These are phyloP conservation scores for Smittia aterrima DNA, from an alignment of 2,888 invertebrate genomes.

Conservation along the genomic window DNA sequence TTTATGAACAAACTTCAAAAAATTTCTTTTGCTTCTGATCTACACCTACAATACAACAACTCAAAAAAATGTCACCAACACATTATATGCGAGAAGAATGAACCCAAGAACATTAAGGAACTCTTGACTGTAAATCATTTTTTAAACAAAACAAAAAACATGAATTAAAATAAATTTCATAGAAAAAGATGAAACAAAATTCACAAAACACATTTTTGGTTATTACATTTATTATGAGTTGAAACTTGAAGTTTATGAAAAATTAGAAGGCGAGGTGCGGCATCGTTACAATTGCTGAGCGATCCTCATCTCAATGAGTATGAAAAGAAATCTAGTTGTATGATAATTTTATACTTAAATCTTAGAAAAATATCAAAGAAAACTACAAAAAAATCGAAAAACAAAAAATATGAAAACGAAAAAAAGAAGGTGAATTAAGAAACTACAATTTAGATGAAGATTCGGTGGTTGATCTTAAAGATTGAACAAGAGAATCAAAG, in stretches of 20 bases:
- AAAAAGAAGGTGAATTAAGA: slow-evolving; percentile 26
- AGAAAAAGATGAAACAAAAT: slow-evolving; percentile 10
- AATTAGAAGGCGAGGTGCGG: background rate
- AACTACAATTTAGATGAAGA: background rate
- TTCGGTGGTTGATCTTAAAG: slow-evolving; percentile 4
- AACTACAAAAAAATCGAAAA: slow-evolving; percentile 16
- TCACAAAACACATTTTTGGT: background rate
- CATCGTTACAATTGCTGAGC: background rate
- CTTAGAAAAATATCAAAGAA: slow-evolving; percentile 21
- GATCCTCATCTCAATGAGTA: background rate
- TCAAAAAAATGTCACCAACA: too few relatives aligned
- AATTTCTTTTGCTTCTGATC: too few relatives aligned
- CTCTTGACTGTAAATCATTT: slow-evolving; percentile 11
- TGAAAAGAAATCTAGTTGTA: slow-evolving; percentile 28
- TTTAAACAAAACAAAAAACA: too few relatives aligned
- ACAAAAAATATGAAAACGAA: slow-evolving; percentile 1
- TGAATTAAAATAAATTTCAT: slow-evolving; percentile 13
- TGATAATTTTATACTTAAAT: slow-evolving; percentile 39
- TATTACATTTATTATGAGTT: background rate
- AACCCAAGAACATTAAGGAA: background rate
- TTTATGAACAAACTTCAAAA: too few relatives aligned
- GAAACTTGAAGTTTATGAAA: background rate
- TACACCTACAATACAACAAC: too few relatives aligned
- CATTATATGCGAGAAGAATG: too few relatives aligned
- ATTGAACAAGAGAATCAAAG: background rate